Evolutionary conservation across 2,888 invertebrate genomes (phyloP).

Genomic region (Diaperis boleti): DNA sequence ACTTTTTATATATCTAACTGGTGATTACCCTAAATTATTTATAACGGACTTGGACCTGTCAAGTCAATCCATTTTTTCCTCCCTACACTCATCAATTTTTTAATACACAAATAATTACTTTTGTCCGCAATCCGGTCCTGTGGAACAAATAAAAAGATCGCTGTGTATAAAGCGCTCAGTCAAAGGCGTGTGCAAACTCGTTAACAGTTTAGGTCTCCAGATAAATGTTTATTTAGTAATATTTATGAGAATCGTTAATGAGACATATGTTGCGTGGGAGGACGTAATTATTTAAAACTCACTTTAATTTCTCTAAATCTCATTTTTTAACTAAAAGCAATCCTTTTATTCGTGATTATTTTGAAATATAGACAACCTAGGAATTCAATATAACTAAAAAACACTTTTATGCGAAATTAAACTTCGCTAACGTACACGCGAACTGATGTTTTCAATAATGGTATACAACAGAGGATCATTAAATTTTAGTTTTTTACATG

Average conservation of each 20-base stretch:
- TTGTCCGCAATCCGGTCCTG: slow-evolving; percentile 36
- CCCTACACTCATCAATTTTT: slow-evolving; percentile 34
- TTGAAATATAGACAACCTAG: slow-evolving; percentile 20
- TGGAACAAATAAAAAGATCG: slow-evolving; percentile 23
- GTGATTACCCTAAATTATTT: slow-evolving; percentile 44
- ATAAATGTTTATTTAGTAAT: slow-evolving; percentile 42
- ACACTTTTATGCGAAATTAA: slow-evolving; percentile 31
- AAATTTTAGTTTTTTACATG: neutral
- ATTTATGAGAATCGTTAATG: slow-evolving; percentile 35
- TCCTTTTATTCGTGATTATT: slow-evolving; percentile 23
- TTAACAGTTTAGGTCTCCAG: slow-evolving; percentile 33
- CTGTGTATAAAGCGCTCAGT: slow-evolving; percentile 22
- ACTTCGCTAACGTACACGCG: slow-evolving; percentile 19
- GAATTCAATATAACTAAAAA: slow-evolving; percentile 20
- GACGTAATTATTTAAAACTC: slow-evolving; percentile 37
- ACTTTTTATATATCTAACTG: slow-evolving; percentile 37
- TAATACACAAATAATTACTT: slow-evolving; percentile 39
- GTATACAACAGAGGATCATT: neutral
- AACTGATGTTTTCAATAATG: slow-evolving; percentile 25
- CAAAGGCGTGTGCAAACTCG: slow-evolving; percentile 27
- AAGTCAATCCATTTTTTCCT: slow-evolving; percentile 34
- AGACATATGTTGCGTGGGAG: slow-evolving; percentile 38
- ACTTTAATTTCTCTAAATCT: slow-evolving; percentile 34
- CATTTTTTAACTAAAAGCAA: slow-evolving; percentile 26
- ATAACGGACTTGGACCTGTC: slow-evolving; percentile 39